Conservation (phyloP, 2,888 invertebrate species). For the Pilophorus perplexus region DNA sequence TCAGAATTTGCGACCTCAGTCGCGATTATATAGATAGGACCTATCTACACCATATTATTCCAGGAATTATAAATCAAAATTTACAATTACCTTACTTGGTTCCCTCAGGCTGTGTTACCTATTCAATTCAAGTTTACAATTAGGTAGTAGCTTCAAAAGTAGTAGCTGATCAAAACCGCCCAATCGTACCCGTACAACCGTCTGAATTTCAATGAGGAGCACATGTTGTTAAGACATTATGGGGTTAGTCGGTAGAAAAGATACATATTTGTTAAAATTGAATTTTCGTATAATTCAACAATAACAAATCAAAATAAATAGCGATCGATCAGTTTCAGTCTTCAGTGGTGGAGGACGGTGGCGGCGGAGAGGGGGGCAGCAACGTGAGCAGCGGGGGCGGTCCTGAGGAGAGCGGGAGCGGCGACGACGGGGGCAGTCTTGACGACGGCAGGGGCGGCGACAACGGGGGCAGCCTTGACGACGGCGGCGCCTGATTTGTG, state of each 20-base stretch:
- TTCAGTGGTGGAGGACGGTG: constrained; percentile 44
- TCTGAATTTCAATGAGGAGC: too few relatives aligned
- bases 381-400: too few relatives aligned
- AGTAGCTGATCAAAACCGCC: neutral
- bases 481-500: too few relatives aligned
- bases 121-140: neutral
- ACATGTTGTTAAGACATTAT: too few relatives aligned
- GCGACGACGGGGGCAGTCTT: constrained; percentile 43
- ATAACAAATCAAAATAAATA: constrained; percentile 13
- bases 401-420: constrained; percentile 43
- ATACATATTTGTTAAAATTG: constrained; percentile 1
- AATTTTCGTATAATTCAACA: neutral
- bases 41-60: too few relatives aligned
- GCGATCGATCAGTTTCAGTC: constrained; percentile 35
- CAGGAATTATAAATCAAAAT: too few relatives aligned
- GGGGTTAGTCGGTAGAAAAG: neutral
- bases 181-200: too few relatives aligned
- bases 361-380: constrained; percentile 49
- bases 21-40: too few relatives aligned
- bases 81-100: neutral
- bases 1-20: too few relatives aligned
- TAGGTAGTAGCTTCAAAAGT: neutral
- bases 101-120: neutral
- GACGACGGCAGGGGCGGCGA: constrained; percentile 33
- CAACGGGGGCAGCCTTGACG: constrained; percentile 47